These are phyloP conservation scores for Zosterops hypoxanthus DNA, from an alignment of 2,113 vertebrate genomes.

Conservation along the genomic window DNA sequence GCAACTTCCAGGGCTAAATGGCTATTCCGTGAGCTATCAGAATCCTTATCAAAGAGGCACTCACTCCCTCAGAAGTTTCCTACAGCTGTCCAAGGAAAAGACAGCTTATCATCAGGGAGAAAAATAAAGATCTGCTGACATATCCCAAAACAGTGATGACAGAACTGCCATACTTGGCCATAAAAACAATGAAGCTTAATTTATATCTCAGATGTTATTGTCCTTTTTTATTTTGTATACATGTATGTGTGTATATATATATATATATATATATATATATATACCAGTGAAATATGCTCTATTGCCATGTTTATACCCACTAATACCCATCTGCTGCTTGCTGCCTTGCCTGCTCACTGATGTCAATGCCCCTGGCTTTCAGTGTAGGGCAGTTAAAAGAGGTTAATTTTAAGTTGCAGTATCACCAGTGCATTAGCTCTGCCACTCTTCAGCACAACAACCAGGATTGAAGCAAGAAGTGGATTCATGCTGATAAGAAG, in stretches of 20 bases:
- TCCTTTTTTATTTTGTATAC: neutral
- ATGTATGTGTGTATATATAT: accelerated
- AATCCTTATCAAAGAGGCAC: neutral
- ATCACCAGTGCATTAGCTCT: neutral
- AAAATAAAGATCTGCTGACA: neutral
- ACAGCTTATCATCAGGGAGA: neutral
- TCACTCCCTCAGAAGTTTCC: neutral
- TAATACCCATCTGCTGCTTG: neutral
- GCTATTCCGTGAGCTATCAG: neutral
- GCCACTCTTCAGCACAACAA: neutral
- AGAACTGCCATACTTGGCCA: neutral
- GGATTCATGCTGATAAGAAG: neutral
- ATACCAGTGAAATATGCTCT: neutral
- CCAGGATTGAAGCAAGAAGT: neutral
- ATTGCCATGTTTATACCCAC: neutral
- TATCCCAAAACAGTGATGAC: neutral
- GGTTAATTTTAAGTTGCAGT: neutral
- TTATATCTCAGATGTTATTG: neutral
- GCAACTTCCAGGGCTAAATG: neutral
- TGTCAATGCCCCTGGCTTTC: too few species aligned
- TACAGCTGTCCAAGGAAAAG: neutral
- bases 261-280: too few species aligned
- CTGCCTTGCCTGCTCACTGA: neutral
- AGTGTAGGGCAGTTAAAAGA: neutral
- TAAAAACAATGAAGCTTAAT: neutral